Evolutionary conservation across 2,888 invertebrate species (phyloP).

Genomic region (Hoplodrina blanda): DNA sequence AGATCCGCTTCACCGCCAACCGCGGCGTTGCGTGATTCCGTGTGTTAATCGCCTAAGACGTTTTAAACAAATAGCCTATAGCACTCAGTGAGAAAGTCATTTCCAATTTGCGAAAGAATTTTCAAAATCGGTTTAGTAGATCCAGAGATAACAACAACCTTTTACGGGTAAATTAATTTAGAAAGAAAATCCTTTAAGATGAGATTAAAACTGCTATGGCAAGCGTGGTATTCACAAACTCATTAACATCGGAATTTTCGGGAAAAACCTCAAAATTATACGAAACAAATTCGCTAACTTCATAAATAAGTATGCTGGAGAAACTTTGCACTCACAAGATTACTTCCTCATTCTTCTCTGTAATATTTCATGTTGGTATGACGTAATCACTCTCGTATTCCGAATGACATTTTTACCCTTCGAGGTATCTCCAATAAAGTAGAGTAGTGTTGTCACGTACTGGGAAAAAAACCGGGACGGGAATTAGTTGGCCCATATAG

Average conservation of each 20-base stretch:
- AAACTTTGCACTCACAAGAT: conserved; percentile 46
- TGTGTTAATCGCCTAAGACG: no score
- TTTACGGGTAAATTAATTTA: no score
- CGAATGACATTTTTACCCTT: conserved; percentile 54
- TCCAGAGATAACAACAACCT: no score
- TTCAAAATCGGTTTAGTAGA: no score
- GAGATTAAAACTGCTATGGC: no score
- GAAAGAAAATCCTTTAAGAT: no score
- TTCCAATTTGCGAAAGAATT: no score
- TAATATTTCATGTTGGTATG: conserved; percentile 43
- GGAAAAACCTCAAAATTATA: conserved; percentile 15
- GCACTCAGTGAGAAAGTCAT: no score
- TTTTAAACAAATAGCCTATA: no score
- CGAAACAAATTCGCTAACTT: conserved; percentile 41
- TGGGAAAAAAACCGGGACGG: conserved; percentile 10
- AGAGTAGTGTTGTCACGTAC: conserved; percentile 35
- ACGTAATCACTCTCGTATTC: conserved; percentile 54
- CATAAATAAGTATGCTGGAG: conserved; percentile 10
- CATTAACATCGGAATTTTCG: background rate
- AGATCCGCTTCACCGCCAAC: no score
- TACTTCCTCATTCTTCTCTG: conserved; percentile 21
- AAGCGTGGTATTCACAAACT: background rate
- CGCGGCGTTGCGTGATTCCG: no score
- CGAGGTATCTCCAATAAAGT: conserved; percentile 54
- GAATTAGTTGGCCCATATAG: background rate